A percentile compares a stretch with the other conserved stretches of the same genome.
Evolutionary conservation across 2,888 invertebrate genomes (phyloP).

Genomic region (Drosophila cognata): DNA sequence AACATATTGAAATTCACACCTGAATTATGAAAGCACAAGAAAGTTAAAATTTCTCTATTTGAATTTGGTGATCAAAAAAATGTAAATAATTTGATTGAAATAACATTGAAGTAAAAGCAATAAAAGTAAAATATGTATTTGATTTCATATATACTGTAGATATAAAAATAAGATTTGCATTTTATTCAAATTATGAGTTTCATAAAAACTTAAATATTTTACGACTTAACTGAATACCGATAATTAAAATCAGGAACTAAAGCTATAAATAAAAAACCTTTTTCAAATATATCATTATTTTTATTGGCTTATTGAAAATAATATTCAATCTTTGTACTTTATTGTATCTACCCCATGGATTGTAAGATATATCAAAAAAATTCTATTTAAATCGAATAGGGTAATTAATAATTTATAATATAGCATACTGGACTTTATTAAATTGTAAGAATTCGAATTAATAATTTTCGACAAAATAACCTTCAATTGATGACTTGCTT

Average conservation of each 20-base stretch:
- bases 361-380: neutral
- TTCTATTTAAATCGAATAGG: neutral
- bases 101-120: neutral
- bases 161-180: neutral
- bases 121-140: neutral
- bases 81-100: neutral
- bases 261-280: neutral
- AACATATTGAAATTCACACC: neutral
- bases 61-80: neutral
- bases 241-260: neutral
- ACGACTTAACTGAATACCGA: neutral
- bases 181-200: neutral
- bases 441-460: too few relatives aligned
- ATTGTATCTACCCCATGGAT: neutral
- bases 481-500: conserved; percentile 6
- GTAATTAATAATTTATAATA: neutral
- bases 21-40: neutral
- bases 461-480: neutral
- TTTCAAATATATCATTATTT: neutral
- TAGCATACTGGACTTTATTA: neutral
- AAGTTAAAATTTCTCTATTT: neutral
- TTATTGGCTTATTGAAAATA: neutral
- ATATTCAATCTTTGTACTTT: neutral
- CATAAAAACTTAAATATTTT: neutral
- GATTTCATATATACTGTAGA: too few relatives aligned